Evolutionary conservation across 2,888 invertebrate species (phyloP).

Genomic region (Cataglyphis altisquamis): DNA sequence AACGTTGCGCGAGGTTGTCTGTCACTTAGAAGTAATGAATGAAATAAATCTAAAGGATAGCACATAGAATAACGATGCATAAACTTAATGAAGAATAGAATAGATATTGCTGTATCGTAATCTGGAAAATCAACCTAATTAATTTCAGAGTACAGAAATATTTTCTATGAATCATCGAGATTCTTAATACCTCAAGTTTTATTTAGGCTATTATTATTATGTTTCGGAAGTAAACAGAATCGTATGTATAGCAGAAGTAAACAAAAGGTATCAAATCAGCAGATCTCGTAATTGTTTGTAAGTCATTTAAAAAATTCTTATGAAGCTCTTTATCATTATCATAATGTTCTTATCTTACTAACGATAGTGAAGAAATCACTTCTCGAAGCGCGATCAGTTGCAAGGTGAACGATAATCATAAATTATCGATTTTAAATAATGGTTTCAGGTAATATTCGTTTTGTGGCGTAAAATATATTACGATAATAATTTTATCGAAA

Average conservation of each 20-base stretch:
- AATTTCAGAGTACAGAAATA: not conserved
- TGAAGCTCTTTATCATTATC: not conserved
- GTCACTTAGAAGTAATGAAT: not conserved
- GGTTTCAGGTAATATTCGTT: constrained; percentile 4
- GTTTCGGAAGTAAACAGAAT: not conserved
- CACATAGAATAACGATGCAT: not conserved
- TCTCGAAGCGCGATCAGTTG: not conserved
- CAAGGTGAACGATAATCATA: not conserved
- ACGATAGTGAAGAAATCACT: not conserved
- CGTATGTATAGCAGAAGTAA: not conserved
- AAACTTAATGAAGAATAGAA: not conserved
- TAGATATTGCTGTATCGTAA: not conserved
- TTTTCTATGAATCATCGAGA: not conserved
- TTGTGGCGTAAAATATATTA: not conserved
- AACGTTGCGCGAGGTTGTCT: not conserved
- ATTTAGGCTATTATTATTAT: not conserved
- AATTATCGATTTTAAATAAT: constrained; percentile 20
- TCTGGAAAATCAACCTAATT: not conserved
- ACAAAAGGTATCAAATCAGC: not conserved
- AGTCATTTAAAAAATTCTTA: constrained; percentile 3
- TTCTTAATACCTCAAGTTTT: not conserved
- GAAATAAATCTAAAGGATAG: not conserved
- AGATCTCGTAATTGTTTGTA: constrained; percentile 2
- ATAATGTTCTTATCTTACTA: constrained; percentile 10
- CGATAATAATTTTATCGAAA: not conserved